Evolutionary conservation across 2,888 invertebrate species (phyloP).

Genomic region (Temnothorax ravouxi): DNA sequence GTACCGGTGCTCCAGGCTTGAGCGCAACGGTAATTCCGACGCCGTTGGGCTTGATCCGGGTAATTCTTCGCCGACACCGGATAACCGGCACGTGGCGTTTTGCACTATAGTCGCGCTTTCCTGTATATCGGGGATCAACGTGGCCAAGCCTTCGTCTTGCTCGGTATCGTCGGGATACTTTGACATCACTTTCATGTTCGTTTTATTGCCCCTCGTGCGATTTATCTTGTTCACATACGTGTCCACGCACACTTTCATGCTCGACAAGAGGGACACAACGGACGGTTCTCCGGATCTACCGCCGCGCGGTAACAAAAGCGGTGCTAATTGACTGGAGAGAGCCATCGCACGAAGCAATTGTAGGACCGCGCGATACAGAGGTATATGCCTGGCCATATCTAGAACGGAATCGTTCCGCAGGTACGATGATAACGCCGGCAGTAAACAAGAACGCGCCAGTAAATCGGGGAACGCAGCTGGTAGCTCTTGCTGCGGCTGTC

Average conservation of each 20-base stretch:
- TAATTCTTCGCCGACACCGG: conserved; percentile 79
- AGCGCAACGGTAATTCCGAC: conserved; percentile 87
- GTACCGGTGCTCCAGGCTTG: conserved; percentile 91
- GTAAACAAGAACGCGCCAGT: conserved; percentile 93
- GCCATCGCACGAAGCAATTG: conserved; percentile 93
- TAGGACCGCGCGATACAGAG: conserved; percentile 95
- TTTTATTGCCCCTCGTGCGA: conserved; percentile 82
- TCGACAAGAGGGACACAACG: conserved; percentile 92
- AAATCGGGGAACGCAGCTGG: conserved; percentile 92
- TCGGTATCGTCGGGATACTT: conserved; percentile 90
- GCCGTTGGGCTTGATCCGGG: conserved; percentile 84
- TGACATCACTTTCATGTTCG: conserved; percentile 73
- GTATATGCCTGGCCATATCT: conserved; percentile 99
- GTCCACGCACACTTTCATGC: conserved; percentile 97
- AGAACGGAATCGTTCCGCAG: conserved; percentile 97
- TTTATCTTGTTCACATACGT: conserved; percentile 95
- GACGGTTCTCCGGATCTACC: conserved; percentile 87
- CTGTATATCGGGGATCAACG: conserved; percentile 96
- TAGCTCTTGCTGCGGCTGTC: conserved; percentile 86
- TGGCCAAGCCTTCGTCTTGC: conserved; percentile 95
- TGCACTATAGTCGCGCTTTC: conserved; percentile 88
- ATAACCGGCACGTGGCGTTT: conserved; percentile 85
- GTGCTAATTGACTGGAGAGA: conserved; percentile 88
- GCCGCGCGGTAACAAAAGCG: conserved; percentile 89
- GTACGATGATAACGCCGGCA: conserved; percentile 96